phyloP scores from a whole-genome alignment of 2,888 invertebrate genomes.

The Polietes domitor region DNA sequence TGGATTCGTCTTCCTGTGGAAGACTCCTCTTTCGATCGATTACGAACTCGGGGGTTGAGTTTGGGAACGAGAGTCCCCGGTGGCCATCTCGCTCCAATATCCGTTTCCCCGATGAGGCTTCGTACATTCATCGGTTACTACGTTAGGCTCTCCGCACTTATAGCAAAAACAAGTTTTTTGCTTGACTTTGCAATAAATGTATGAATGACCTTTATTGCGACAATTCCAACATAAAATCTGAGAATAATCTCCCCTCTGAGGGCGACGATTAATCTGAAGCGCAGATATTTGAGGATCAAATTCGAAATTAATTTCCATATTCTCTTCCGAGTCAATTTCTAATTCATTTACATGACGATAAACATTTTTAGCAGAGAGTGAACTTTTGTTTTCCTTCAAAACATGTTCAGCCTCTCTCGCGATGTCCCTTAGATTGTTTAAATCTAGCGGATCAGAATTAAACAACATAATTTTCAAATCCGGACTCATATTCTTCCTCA shows the following conservation, averaged over 20 bases:
- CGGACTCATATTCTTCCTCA: too few relatives aligned
- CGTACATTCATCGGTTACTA: slow-evolving; percentile 12
- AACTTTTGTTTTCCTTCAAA: not conserved
- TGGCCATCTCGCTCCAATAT: slow-evolving; percentile 39
- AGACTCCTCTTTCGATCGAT: not conserved
- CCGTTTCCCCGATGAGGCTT: slow-evolving; percentile 27
- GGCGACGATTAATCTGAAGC: not conserved
- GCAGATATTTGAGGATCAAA: slow-evolving; percentile 31
- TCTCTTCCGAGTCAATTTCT: not conserved
- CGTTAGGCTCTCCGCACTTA: slow-evolving; percentile 33
- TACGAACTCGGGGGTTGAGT: slow-evolving; percentile 27
- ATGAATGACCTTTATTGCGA: slow-evolving; percentile 30
- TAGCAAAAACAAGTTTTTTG: slow-evolving; percentile 15
- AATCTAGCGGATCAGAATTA: too few relatives aligned
- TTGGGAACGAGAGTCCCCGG: slow-evolving; percentile 46
- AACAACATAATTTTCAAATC: too few relatives aligned
- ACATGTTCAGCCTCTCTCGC: too few relatives aligned
- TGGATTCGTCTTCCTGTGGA: slow-evolving; percentile 40
- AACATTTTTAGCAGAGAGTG: not conserved
- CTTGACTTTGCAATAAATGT: slow-evolving; percentile 28
- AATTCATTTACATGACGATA: not conserved
- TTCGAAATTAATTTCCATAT: not conserved
- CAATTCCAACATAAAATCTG: slow-evolving; percentile 49
- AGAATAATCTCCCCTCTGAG: not conserved
- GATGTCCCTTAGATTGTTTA: too few relatives aligned